Conservation (phyloP, 2,113 vertebrate genomes). For the Podarcis raffonei region DNA sequence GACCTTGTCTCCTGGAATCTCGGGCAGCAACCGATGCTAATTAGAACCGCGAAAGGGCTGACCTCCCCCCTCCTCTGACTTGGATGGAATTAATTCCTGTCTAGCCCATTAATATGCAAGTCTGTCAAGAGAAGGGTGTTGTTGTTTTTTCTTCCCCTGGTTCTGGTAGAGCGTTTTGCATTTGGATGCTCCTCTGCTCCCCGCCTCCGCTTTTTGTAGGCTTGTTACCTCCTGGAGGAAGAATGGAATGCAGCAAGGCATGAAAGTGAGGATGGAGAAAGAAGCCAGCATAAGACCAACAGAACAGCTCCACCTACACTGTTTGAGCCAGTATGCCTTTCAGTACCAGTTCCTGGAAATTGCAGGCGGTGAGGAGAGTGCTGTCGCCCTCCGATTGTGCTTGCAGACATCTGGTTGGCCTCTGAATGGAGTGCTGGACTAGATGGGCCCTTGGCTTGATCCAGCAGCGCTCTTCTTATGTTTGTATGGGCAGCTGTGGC, state of each 20-base stretch:
- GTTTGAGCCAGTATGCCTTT: too few species aligned
- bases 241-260: background rate
- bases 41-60: conserved; percentile 46
- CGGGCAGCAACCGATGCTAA: background rate
- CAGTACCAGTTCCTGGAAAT: too few species aligned
- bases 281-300: too few species aligned
- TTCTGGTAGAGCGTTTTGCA: background rate
- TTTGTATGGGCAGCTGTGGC: too few species aligned
- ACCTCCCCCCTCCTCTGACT: conserved; percentile 32
- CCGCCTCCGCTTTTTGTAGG: background rate
- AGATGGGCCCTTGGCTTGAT: too few species aligned
- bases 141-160: background rate
- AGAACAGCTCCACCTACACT: too few species aligned
- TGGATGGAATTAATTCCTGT: conserved; percentile 57
- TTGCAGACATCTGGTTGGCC: too few species aligned
- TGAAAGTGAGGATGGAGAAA: background rate
- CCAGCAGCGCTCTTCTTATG: too few species aligned
- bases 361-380: too few species aligned
- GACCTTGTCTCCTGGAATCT: background rate
- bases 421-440: too few species aligned
- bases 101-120: background rate
- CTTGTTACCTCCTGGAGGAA: background rate
- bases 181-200: too few species aligned
- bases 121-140: background rate
- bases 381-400: too few species aligned